These are phyloP conservation scores for Oryctes rhinoceros DNA, from an alignment of 1,140 invertebrate species.

Conservation along the genomic window DNA sequence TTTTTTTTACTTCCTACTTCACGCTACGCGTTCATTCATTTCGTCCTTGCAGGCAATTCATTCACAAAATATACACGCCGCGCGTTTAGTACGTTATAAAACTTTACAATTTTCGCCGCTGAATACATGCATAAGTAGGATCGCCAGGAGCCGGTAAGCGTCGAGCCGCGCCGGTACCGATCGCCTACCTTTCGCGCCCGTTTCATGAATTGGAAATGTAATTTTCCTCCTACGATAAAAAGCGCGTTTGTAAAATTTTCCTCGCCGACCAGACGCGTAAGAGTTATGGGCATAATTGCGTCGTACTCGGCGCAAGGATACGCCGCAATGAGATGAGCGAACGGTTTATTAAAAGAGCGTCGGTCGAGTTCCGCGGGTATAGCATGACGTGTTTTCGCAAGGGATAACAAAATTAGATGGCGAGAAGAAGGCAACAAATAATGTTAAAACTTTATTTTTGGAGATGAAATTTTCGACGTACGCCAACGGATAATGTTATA, in stretches of 20 bases:
- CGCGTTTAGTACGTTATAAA: conserved; percentile 30
- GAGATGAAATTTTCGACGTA: no score
- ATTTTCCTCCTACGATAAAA: conserved; percentile 48
- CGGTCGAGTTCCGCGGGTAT: no score
- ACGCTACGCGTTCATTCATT: background rate
- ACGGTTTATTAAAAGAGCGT: background rate
- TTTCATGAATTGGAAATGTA: conserved; percentile 55
- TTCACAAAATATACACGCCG: conserved; percentile 12
- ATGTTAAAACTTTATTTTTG: no score
- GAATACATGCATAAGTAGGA: background rate
- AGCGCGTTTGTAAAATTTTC: conserved; percentile 1
- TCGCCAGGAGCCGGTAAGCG: background rate
- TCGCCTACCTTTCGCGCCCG: conserved; percentile 41
- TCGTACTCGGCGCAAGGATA: background rate
- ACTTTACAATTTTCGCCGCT: conserved; percentile 13
- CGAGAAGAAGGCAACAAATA: no score
- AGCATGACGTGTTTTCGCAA: no score
- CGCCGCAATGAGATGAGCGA: background rate
- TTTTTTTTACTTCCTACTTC: no score
- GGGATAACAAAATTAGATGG: no score
- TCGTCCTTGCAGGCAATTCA: background rate
- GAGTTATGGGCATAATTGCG: conserved; percentile 22
- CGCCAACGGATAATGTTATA: no score
- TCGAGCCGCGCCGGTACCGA: background rate
- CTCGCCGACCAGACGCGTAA: background rate